Conservation (phyloP, 2,888 invertebrate genomes). For the Clivina fossor region DNA sequence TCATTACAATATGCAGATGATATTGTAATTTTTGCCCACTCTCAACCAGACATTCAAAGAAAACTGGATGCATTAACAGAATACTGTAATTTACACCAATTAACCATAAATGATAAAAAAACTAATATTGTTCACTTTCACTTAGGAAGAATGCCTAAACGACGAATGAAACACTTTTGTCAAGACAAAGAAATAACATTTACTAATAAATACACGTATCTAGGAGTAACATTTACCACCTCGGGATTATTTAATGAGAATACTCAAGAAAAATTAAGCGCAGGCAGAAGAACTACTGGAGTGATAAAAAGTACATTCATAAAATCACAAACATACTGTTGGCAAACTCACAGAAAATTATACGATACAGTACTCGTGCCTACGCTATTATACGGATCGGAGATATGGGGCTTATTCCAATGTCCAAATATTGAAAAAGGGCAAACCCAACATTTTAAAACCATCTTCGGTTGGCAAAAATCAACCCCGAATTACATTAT, state of each 20-base stretch:
- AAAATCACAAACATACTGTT: constrained; percentile 2
- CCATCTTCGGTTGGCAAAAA: constrained; percentile 1
- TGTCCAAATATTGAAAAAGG: constrained; percentile 1
- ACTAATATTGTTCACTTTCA: too few species aligned
- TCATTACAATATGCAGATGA: constrained; percentile 10
- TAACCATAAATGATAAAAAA: too few species aligned
- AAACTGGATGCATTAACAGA: too few species aligned
- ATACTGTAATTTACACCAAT: too few species aligned
- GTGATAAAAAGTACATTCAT: constrained; percentile 2
- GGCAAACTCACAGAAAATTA: constrained; percentile 1
- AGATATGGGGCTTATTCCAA: constrained; percentile 1
- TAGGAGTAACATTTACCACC: too few species aligned
- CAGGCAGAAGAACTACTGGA: neutral
- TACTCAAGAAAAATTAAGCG: too few species aligned
- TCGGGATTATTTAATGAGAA: too few species aligned
- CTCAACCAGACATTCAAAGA: constrained; percentile 8
- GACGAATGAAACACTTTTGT: too few species aligned
- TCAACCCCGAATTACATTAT: constrained; percentile 1
- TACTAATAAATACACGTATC: too few species aligned
- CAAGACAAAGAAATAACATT: too few species aligned
- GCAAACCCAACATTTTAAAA: neutral
- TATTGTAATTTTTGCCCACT: constrained; percentile 1
- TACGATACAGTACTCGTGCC: neutral
- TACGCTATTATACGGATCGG: neutral
- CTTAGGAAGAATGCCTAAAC: too few species aligned